A percentile compares a stretch with the other conserved stretches of the same genome.
Evolutionary conservation across 2,888 invertebrate species (phyloP).

Genomic region (Mimachlamys varia): DNA sequence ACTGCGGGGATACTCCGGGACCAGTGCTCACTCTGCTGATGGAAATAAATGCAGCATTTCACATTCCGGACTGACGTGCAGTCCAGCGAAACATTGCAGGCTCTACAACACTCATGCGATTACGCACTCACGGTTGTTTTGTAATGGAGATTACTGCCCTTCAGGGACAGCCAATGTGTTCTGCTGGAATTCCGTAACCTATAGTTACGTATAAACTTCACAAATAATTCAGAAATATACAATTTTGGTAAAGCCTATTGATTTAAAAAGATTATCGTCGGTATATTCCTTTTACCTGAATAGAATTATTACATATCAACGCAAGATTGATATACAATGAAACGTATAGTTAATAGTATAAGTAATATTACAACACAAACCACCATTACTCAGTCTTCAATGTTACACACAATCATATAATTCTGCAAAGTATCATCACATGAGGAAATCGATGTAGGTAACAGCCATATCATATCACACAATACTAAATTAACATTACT

Average conservation of each 20-base stretch:
- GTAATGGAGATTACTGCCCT: neutral
- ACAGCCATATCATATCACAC: too few relatives aligned
- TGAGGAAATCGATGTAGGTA: too few relatives aligned
- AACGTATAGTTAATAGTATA: neutral
- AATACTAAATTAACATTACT: too few relatives aligned
- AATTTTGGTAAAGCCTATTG: neutral
- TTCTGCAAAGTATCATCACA: neutral
- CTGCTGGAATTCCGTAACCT: neutral
- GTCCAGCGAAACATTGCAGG: conserved; percentile 21
- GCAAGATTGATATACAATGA: neutral
- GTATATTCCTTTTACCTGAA: neutral
- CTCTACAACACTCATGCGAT: conserved; percentile 10
- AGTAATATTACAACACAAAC: too few relatives aligned
- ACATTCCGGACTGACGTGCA: neutral
- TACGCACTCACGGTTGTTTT: neutral
- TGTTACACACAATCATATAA: neutral
- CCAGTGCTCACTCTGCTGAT: neutral
- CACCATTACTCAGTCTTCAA: too few relatives aligned
- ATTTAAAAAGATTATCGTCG: neutral
- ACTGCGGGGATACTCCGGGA: neutral
- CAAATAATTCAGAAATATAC: neutral
- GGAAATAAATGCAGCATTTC: conserved; percentile 17
- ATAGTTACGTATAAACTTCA: neutral
- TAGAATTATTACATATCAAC: too few relatives aligned
- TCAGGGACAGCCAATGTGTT: neutral